Percentiles rank a stretch among this genome's conserved stretches.
These are phyloP conservation scores for Anoplolepis gracilipes DNA, from an alignment of 1,140 invertebrate species.

Conservation along the genomic window DNA sequence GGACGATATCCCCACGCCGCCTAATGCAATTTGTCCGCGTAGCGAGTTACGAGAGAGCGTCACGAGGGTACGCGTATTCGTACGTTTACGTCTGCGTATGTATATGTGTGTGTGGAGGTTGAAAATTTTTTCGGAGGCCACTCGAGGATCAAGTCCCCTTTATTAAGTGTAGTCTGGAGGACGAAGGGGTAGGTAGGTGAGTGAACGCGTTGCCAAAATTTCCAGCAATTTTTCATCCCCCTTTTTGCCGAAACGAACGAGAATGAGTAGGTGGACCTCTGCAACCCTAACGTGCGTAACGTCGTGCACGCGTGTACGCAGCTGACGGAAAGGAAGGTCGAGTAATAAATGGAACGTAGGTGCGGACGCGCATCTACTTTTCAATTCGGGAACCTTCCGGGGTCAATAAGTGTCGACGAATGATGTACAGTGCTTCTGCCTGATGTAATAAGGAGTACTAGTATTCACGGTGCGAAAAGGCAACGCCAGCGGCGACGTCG, in stretches of 20 bases:
- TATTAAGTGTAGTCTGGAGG: constrained; percentile 69
- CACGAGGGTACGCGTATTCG: background rate
- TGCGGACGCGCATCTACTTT: constrained; percentile 80
- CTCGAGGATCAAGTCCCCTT: constrained; percentile 63
- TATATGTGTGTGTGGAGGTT: background rate
- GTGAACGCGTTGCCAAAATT: constrained; percentile 71
- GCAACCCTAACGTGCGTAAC: background rate
- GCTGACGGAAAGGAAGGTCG: constrained; percentile 58
- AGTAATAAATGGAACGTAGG: constrained; percentile 80
- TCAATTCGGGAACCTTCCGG: constrained; percentile 79
- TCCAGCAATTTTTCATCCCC: constrained; percentile 77
- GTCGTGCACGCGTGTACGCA: constrained; percentile 38
- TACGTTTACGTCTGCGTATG: no score
- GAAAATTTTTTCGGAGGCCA: constrained; percentile 68
- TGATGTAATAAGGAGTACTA: constrained; percentile 76
- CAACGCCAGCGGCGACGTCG: background rate
- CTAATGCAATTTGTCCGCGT: constrained; percentile 71
- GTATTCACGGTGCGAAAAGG: constrained; percentile 34
- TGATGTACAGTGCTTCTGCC: constrained; percentile 77
- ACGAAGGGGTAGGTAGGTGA: constrained; percentile 16
- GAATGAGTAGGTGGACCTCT: constrained; percentile 67
- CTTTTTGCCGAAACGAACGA: constrained; percentile 61
- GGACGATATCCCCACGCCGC: constrained; percentile 2
- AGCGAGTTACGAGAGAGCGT: constrained; percentile 40
- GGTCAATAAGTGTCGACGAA: constrained; percentile 84